Conservation (phyloP, 2,888 invertebrate species). For the Sinotaia quadrata region DNA sequence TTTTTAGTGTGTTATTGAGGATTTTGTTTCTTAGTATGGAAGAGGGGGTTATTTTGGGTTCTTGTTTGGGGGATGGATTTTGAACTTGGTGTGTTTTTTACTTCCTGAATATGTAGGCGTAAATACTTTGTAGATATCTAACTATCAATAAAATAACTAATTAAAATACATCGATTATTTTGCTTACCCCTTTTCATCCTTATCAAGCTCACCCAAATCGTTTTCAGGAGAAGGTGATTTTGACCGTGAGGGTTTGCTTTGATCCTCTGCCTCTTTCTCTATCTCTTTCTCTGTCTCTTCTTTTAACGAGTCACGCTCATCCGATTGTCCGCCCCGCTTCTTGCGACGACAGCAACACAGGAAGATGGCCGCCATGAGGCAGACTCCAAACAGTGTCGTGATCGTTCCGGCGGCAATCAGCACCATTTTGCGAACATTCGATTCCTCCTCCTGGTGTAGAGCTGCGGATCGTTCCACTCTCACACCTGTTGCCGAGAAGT, state of each 20-base stretch:
- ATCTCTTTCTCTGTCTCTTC: constrained; percentile 30
- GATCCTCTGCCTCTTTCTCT: constrained; percentile 15
- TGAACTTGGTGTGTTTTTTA: too few species aligned
- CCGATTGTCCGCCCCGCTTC: constrained; percentile 25
- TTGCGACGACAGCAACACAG: constrained; percentile 61
- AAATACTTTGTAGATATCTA: too few species aligned
- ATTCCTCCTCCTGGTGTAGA: constrained; percentile 37
- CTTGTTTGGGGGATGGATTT: too few species aligned
- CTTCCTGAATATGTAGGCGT: too few species aligned
- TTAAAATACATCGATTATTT: too few species aligned
- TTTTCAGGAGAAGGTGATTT: constrained; percentile 30
- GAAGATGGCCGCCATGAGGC: constrained; percentile 60
- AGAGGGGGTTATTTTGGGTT: too few species aligned
- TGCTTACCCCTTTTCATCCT: constrained; percentile 16
- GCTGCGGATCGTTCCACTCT: constrained; percentile 21
- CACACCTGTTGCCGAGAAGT: not conserved
- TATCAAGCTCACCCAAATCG: not conserved
- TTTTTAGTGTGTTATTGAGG: too few species aligned
- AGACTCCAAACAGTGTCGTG: constrained; percentile 54
- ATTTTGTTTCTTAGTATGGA: too few species aligned
- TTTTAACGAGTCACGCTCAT: not conserved
- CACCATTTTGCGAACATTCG: constrained; percentile 43
- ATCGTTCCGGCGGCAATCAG: constrained; percentile 49
- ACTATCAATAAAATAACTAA: too few species aligned
- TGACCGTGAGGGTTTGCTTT: constrained; percentile 33